phyloP scores from a whole-genome alignment of 2,888 invertebrate species.

The Agrotis puta region DNA sequence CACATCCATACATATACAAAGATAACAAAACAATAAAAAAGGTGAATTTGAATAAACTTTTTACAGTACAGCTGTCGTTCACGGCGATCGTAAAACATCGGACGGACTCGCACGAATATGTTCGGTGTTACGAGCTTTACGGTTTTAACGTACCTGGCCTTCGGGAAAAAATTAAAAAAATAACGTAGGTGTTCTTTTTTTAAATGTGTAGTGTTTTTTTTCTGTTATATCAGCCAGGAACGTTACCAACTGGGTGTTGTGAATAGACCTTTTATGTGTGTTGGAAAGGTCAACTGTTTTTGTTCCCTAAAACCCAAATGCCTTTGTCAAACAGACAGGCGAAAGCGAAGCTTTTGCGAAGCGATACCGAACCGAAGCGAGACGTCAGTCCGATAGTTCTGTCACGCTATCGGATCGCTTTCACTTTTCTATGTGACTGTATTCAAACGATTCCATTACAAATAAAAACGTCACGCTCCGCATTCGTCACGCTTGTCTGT shows the following conservation, averaged over 20 bases:
- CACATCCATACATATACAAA: conserved; percentile 28
- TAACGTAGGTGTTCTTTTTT: conserved; percentile 17
- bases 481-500: no score
- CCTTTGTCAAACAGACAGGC: no score
- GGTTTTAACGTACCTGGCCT: conserved; percentile 44
- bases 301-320: no score
- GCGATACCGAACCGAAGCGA: no score
- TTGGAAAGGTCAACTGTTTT: conserved; percentile 1
- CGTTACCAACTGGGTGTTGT: not conserved
- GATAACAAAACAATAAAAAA: conserved; percentile 61
- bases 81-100: conserved; percentile 63
- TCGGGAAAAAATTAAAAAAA: conserved; percentile 22
- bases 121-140: conserved; percentile 37
- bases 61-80: conserved; percentile 68
- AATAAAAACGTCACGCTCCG: no score
- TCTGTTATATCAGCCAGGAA: not conserved
- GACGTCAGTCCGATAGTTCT: no score
- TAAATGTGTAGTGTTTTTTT: conserved; percentile 12
- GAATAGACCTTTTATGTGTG: not conserved
- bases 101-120: conserved; percentile 48
- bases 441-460: no score
- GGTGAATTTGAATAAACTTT: conserved; percentile 68
- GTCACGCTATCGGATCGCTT: no score
- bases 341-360: no score
- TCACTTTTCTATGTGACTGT: no score